Evolutionary conservation across 2,797 vertebrate genomes (phyloP).

Genomic region (Acrossocheilus fasciatus): DNA sequence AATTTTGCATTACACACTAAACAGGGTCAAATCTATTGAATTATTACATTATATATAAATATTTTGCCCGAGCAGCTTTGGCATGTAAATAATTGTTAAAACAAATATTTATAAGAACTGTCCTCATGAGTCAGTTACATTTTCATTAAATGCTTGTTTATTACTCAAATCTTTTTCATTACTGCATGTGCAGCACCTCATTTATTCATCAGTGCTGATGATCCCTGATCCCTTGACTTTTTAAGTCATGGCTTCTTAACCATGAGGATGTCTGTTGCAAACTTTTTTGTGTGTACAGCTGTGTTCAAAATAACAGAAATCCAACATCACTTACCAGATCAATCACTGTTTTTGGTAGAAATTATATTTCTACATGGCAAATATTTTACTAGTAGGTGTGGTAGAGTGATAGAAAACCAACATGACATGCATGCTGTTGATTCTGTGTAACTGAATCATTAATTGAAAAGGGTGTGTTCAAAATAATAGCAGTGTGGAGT

Average conservation of each 20-base stretch:
- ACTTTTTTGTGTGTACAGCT: too few relatives aligned
- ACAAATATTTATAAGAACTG: not conserved
- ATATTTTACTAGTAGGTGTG: too few relatives aligned
- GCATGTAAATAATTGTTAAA: not conserved
- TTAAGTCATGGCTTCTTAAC: not conserved
- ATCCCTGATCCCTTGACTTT: conserved; percentile 1
- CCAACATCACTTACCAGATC: too few relatives aligned
- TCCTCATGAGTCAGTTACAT: not conserved
- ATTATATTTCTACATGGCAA: too few relatives aligned
- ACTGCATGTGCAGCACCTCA: not conserved
- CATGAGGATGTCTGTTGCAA: not conserved
- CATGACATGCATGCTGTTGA: too few relatives aligned
- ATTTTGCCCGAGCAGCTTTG: not conserved
- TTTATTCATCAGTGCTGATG: conserved; percentile 22
- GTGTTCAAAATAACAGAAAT: too few relatives aligned
- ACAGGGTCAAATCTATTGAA: not conserved
- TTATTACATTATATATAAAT: not conserved
- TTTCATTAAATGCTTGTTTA: not conserved
- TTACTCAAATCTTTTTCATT: not conserved
- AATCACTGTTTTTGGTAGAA: too few relatives aligned
- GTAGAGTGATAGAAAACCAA: too few relatives aligned
- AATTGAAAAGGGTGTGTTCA: too few relatives aligned
- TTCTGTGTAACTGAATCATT: too few relatives aligned
- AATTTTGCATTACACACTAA: not conserved
- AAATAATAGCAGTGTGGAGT: too few relatives aligned